A percentile compares a stretch with the other conserved stretches of the same genome.
phyloP scores from a whole-genome alignment of 2,797 vertebrate genomes.

The Diglossa cyanea region DNA sequence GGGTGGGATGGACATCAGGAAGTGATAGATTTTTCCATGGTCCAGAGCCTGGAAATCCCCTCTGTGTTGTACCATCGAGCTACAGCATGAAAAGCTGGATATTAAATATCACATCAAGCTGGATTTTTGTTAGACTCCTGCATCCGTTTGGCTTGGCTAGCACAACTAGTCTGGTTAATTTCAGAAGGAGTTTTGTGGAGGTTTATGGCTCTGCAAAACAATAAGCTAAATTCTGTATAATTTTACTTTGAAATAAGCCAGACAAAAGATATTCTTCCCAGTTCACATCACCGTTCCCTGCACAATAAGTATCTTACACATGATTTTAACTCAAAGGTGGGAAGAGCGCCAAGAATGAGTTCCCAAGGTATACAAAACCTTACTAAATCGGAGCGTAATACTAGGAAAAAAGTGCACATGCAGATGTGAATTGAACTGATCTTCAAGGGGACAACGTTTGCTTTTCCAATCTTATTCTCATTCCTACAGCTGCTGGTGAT shows the following conservation, averaged over 20 bases:
- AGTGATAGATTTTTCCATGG: not conserved
- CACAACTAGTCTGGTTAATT: not conserved
- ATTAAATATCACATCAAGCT: not conserved
- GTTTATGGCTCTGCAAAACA: not conserved
- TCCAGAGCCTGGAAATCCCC: not conserved
- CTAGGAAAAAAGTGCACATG: not conserved
- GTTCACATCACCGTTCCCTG: not conserved
- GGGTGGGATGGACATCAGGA: not conserved
- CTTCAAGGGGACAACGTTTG: not conserved
- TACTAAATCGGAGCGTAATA: not conserved
- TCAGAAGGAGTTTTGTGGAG: not conserved
- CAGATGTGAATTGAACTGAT: constrained; percentile 12
- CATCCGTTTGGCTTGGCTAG: not conserved
- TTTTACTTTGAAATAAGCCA: constrained; percentile 34
- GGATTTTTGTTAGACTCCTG: not conserved
- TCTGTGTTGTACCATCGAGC: not conserved
- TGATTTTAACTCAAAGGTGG: not conserved
- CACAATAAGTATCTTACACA: not conserved
- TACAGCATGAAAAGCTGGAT: not conserved
- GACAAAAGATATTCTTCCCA: not conserved
- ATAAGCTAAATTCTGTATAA: constrained; percentile 1
- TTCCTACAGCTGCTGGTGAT: constrained; percentile 34
- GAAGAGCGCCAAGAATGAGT: not conserved
- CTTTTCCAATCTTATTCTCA: constrained; percentile 27
- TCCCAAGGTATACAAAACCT: constrained; percentile 11